Conservation (phyloP, 2,888 invertebrate species). For the Eupithecia dodoneata region DNA sequence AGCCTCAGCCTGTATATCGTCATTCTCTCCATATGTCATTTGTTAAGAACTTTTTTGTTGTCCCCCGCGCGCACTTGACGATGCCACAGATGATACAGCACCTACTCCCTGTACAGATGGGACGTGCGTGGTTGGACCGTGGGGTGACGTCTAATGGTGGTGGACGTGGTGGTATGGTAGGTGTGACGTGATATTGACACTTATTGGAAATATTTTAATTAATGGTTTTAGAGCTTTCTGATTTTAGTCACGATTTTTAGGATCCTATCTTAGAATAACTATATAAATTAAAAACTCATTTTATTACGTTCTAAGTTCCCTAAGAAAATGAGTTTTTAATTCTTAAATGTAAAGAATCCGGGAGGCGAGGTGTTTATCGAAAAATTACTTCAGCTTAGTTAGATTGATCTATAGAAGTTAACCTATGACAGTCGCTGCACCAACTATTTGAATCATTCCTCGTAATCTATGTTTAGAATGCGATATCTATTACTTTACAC, state of each 20-base stretch:
- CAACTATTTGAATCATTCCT: constrained; percentile 34
- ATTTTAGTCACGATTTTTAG: not conserved
- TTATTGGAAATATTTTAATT: not conserved
- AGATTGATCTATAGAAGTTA: too few relatives aligned
- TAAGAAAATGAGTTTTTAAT: too few relatives aligned
- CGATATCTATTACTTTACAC: constrained; percentile 36
- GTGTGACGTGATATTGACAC: not conserved
- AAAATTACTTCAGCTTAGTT: too few relatives aligned
- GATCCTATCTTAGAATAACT: not conserved
- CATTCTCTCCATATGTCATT: constrained; percentile 60
- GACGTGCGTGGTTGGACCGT: constrained; percentile 7
- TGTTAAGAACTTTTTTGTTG: constrained; percentile 49
- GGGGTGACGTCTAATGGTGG: constrained; percentile 29
- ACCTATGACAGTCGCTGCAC: constrained; percentile 22
- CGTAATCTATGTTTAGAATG: constrained; percentile 34
- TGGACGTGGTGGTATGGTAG: constrained; percentile 13
- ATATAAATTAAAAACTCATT: too few relatives aligned
- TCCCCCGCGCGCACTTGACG: constrained; percentile 46
- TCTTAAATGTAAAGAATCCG: too few relatives aligned
- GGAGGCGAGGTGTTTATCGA: too few relatives aligned
- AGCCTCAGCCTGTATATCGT: constrained; percentile 47
- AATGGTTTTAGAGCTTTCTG: not conserved
- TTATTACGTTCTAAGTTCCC: too few relatives aligned
- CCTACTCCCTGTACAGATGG: constrained; percentile 33
- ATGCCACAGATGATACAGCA: constrained; percentile 20